phyloP scores from a whole-genome alignment of 2,888 invertebrate genomes.

The Phyllotreta striolata region DNA sequence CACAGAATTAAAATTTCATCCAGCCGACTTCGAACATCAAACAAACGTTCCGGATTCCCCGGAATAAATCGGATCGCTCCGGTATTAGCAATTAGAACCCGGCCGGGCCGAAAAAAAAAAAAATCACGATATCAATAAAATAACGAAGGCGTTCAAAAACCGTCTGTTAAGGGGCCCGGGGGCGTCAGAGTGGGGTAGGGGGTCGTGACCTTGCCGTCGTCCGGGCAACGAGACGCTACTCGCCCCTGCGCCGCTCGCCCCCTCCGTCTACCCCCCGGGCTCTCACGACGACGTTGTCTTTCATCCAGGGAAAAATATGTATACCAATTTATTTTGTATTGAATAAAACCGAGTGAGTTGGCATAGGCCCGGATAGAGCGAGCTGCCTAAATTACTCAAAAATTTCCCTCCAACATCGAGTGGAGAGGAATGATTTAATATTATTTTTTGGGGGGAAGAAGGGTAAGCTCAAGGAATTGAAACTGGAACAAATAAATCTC shows the following conservation, averaged over 20 bases:
- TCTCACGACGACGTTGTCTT: slow-evolving; percentile 30
- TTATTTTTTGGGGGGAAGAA: too few relatives aligned
- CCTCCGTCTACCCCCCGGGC: slow-evolving; percentile 18
- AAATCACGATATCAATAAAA: slow-evolving; percentile 49
- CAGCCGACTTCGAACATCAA: neutral
- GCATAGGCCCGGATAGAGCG: slow-evolving; percentile 3
- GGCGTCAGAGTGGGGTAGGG: slow-evolving; percentile 37
- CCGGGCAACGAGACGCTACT: slow-evolving; percentile 61
- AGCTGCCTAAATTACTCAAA: neutral
- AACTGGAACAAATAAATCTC: too few relatives aligned
- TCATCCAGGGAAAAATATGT: slow-evolving; percentile 48
- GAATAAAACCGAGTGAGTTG: slow-evolving; percentile 33
- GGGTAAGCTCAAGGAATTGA: too few relatives aligned
- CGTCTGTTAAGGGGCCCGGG: slow-evolving; percentile 40
- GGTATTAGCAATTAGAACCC: slow-evolving; percentile 24
- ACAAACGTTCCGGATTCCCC: neutral
- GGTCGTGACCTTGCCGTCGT: slow-evolving; percentile 60
- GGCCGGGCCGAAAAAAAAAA: slow-evolving; percentile 19
- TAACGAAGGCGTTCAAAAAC: slow-evolving; percentile 52
- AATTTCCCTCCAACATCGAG: too few relatives aligned
- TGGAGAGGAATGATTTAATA: too few relatives aligned
- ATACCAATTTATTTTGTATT: slow-evolving; percentile 40
- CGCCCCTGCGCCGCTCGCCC: slow-evolving; percentile 38
- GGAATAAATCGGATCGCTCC: slow-evolving; percentile 4
- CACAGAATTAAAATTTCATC: too few relatives aligned